Percentiles rank a stretch among this genome's conserved stretches.
Conservation (phyloP, 2,888 invertebrate species). For the Sipha maydis region DNA sequence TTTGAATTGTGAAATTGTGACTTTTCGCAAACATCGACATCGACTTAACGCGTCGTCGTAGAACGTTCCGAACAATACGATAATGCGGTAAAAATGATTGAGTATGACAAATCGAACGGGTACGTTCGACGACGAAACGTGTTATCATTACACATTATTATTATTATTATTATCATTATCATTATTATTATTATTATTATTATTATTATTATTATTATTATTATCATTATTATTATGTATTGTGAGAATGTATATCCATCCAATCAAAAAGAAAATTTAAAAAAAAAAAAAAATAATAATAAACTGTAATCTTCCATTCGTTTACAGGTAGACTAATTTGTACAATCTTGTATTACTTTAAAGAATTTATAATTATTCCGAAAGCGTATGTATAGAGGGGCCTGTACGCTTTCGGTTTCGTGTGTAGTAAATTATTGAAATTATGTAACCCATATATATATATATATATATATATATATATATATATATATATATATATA, state of each 20-base stretch:
- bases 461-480: no score
- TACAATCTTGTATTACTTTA: constrained; percentile 47
- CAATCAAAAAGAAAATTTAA: neutral
- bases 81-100: neutral
- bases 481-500: no score
- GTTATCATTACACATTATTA: neutral
- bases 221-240: no score
- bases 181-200: no score
- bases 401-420: constrained; percentile 15
- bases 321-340: constrained; percentile 21
- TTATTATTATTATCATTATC: no score
- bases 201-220: no score
- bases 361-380: constrained; percentile 35
- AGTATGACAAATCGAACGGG: neutral
- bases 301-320: constrained; percentile 12
- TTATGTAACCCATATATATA: no score
- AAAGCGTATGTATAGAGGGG: constrained; percentile 3
- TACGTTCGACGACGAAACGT: neutral
- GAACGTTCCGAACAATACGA: neutral
- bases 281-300: neutral
- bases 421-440: constrained; percentile 14
- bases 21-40: neutral
- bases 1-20: constrained; percentile 3
- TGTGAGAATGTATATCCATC: neutral
- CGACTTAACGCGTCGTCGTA: neutral